Percentiles rank a stretch among this genome's conserved stretches.
Conservation (phyloP, 2,888 invertebrate species). For the Meghimatium bilineatum region DNA sequence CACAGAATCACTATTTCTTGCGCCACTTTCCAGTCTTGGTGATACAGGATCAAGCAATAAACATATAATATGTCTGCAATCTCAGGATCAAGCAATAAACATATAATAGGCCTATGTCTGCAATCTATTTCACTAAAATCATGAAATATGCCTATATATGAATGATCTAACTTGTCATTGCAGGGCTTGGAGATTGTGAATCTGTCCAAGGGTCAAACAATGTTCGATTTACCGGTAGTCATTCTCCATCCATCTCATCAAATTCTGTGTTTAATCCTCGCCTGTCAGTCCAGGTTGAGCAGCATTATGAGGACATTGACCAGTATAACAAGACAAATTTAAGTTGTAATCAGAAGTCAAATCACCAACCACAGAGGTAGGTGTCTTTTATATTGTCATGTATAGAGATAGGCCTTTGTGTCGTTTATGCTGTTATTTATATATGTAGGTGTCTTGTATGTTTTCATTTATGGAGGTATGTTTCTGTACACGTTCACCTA, state of each 20-base stretch:
- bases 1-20: no score
- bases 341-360: not conserved
- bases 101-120: not conserved
- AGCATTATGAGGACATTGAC: conserved; percentile 45
- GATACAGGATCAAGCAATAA: no score
- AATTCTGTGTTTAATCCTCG: conserved; percentile 14
- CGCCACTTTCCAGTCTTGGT: no score
- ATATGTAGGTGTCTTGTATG: no score
- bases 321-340: not conserved
- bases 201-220: conserved; percentile 12
- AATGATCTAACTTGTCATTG: not conserved
- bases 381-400: not conserved
- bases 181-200: conserved; percentile 29
- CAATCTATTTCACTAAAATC: no score
- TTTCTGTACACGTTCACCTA: no score
- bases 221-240: conserved; percentile 10
- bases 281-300: conserved; percentile 36
- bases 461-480: no score
- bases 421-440: not conserved
- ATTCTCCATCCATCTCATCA: not conserved
- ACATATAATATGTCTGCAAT: no score
- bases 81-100: no score
- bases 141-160: not conserved
- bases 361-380: conserved; percentile 4
- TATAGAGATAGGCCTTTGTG: not conserved